A percentile compares a stretch with the other conserved stretches of the same genome.
Conservation (phyloP, 2,888 invertebrate species). For the Acanthoscelides obtectus region DNA sequence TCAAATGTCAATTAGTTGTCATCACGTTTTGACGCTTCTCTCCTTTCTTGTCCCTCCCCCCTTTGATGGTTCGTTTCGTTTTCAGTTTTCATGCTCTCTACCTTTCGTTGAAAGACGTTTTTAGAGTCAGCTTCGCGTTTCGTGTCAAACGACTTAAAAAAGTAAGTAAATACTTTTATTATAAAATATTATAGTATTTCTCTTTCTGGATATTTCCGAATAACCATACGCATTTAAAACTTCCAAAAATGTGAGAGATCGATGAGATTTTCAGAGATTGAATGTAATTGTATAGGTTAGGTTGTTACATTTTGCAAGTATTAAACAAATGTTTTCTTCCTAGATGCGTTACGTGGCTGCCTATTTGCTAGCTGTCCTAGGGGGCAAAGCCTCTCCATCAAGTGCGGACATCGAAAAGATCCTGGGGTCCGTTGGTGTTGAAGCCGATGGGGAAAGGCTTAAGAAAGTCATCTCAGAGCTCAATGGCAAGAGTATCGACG, state of each 20-base stretch:
- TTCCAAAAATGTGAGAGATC: neutral
- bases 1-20: too few species aligned
- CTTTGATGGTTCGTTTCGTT: too few species aligned
- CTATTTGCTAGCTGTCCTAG: constrained; percentile 90
- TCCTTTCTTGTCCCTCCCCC: too few species aligned
- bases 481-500: constrained; percentile 86
- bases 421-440: constrained; percentile 93
- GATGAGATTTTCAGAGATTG: constrained; percentile 2
- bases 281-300: constrained; percentile 6
- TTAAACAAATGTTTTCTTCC: constrained; percentile 18
- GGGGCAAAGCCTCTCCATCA: constrained; percentile 80
- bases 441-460: constrained; percentile 81
- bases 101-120: neutral
- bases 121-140: constrained; percentile 59
- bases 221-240: neutral
- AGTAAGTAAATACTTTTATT: constrained; percentile 54
- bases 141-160: constrained; percentile 82
- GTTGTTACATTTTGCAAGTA: neutral
- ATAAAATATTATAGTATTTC: constrained; percentile 8
- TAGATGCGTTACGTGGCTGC: constrained; percentile 99
- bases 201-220: neutral
- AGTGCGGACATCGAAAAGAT: constrained; percentile 90
- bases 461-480: constrained; percentile 82
- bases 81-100: neutral
- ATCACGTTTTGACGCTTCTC: too few species aligned